Conservation (phyloP, 2,797 vertebrate genomes). For the Corythornis leucogaster region DNA sequence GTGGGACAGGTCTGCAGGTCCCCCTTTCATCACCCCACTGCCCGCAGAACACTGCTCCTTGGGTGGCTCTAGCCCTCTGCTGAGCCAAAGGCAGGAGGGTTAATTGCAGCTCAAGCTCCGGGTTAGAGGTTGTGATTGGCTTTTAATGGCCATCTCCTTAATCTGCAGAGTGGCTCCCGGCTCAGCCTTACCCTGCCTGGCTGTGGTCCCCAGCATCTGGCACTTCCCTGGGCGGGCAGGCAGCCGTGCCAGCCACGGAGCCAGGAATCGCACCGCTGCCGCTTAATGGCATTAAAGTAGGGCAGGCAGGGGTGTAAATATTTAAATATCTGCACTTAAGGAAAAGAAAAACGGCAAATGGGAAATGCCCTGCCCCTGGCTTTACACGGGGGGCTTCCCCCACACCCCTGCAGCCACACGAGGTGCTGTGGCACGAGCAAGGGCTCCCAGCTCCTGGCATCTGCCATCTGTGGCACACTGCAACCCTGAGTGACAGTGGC, state of each 20-base stretch:
- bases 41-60: background rate
- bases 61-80: background rate
- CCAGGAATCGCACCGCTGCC: background rate
- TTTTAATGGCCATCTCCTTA: constrained; percentile 1
- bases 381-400: background rate
- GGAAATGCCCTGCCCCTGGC: background rate
- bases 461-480: accelerated
- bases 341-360: background rate
- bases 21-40: accelerated
- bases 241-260: background rate
- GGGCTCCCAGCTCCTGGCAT: background rate
- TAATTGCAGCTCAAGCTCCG: background rate
- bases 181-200: background rate
- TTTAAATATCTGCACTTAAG: constrained; percentile 55
- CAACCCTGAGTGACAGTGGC: accelerated
- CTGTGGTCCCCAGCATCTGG: background rate
- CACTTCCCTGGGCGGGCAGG: background rate
- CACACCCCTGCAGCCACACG: accelerated
- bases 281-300: constrained; percentile 69
- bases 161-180: background rate
- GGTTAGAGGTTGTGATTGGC: background rate
- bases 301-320: constrained; percentile 60
- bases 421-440: accelerated
- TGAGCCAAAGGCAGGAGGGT: background rate
- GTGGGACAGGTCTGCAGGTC: background rate